Evolutionary conservation across 2,113 vertebrate species (phyloP), one percentile per base, ranked within the genome.

Genomic region (Oriolus oriolus): DNA sequence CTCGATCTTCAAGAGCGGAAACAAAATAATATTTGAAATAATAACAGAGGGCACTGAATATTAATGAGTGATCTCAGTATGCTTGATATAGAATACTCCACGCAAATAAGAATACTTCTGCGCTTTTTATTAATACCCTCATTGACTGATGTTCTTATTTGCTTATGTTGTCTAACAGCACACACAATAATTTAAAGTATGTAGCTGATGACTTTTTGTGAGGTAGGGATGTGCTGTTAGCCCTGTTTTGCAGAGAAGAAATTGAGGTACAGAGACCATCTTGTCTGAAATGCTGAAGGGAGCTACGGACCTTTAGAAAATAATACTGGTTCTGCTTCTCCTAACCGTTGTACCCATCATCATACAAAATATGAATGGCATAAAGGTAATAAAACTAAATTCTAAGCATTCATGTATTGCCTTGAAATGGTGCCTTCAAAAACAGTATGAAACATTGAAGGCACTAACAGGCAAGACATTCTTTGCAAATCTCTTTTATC

Each of bases 1-100:
- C 49, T 50, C 42, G 9, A 91, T 79, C 41, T 74, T 95, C n/a
- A 57, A 93, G n/a, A 80, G 9, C 57, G 39, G 53, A 94, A 94
- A 49, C 53, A 82, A 91, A 95, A 60, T 47, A 68, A 52, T 84
- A 71, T 56, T 56, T 85, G 5, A 41, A 75, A 53, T 26, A 87
- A 56, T 66, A 91, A 87, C n/a, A 60, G n/a, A 64, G 21, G 23
- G 31, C 20, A 49, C 31, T 61, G 65, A 84, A 75, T 42, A 49
- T n/a, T 79, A 84, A 78, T 68, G 8, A 22, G 3, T 60, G 14
- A 37, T 47, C 42, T 71, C 65, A 50, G 20, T 24, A 49, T 18
- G 11, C 17, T 39, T 22, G 12, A 70, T 57, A 75, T 27, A 84
- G 39, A 84, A 35, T 28, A 61, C 8, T 64, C 33, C 13, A 61